Evolutionary conservation across 2,888 invertebrate genomes (phyloP), one percentile per base, ranked within the genome.

Genomic region (Tuta absoluta): DNA sequence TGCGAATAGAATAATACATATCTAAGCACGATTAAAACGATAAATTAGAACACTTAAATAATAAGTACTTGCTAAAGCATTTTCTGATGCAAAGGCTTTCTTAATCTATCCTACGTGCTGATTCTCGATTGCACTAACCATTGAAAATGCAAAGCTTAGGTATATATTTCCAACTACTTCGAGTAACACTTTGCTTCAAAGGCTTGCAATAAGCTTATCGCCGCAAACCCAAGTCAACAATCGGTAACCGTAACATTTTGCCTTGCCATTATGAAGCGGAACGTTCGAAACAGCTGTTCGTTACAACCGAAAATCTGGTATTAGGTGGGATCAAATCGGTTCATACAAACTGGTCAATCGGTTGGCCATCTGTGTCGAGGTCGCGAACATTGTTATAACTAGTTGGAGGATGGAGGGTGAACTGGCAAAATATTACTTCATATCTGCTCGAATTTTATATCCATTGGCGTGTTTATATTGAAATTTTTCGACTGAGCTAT

Each of bases 291-390:
- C 71, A 71, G 67, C 69, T 71, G 71, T 69, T 64, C 63, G 11
- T 62, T 67, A 64, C 70, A 67, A 67, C 71, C 75, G 80, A 79
- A 84, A 80, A 83, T 74, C 75, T 75, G 71, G 82, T 75, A 84
- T 85, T 86, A 86, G 56, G 56, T 56, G 56, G 56, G 24, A 33
- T 56, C 17, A n/a, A 81, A 83, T 85, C 86, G 83, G 80, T 80
- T 78, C 78, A 80, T 80, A 79, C 76, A 77, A 78, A 75, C 69
- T 76, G 85, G 86, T 86, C 86, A 87, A 89, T 89, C 81, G 88
- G 75, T 75, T 80, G 87, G 81, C 88, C 90, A 90, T 90, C 89
- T 90, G 89, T 78, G 83, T 67, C 73, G 45, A 67, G 67, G 65
- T 66, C 28, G n/a, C 58, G 70, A 28, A 33, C 33, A 56, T 24